A percentile compares a stretch with the other conserved stretches of the same genome.
These are phyloP conservation scores for Diarsia mendica DNA, from an alignment of 2,888 invertebrate species.

Conservation along the genomic window DNA sequence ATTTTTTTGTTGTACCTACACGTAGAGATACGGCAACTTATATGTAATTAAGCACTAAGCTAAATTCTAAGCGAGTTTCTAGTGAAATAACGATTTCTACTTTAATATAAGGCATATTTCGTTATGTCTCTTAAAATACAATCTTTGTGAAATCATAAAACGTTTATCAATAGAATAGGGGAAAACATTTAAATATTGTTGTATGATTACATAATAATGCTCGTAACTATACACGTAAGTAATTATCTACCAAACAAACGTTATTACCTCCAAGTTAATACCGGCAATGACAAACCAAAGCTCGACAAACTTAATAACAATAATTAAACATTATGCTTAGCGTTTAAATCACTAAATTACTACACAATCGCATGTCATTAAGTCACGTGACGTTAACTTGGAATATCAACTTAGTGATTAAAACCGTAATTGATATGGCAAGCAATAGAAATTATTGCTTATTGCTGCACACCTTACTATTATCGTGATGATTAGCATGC, in stretches of 20 bases:
- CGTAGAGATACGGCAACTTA: background rate
- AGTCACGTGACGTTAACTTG: slow-evolving; percentile 39
- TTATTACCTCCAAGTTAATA: background rate
- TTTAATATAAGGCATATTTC: background rate
- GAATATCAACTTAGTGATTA: slow-evolving; percentile 48
- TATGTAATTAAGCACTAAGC: too few species aligned
- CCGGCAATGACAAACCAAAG: slow-evolving; percentile 8
- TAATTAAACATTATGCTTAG: slow-evolving; percentile 4
- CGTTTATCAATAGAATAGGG: background rate
- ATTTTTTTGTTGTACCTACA: background rate
- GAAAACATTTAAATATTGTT: background rate
- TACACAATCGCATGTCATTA: slow-evolving; percentile 48
- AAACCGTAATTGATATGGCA: slow-evolving; percentile 50
- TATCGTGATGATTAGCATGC: slow-evolving; percentile 32
- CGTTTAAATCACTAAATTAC: slow-evolving; percentile 31
- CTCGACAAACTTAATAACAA: slow-evolving; percentile 14
- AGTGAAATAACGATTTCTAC: background rate
- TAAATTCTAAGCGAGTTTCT: background rate
- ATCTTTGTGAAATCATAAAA: background rate
- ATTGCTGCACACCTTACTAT: slow-evolving; percentile 47
- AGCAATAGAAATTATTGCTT: slow-evolving; percentile 49
- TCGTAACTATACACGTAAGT: background rate
- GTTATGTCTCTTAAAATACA: too few species aligned
- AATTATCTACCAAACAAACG: too few species aligned
- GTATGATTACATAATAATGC: background rate